Evolutionary conservation across 2,797 vertebrate genomes (phyloP), one percentile per base, ranked within the genome.

Genomic region (Clamator glandarius): DNA sequence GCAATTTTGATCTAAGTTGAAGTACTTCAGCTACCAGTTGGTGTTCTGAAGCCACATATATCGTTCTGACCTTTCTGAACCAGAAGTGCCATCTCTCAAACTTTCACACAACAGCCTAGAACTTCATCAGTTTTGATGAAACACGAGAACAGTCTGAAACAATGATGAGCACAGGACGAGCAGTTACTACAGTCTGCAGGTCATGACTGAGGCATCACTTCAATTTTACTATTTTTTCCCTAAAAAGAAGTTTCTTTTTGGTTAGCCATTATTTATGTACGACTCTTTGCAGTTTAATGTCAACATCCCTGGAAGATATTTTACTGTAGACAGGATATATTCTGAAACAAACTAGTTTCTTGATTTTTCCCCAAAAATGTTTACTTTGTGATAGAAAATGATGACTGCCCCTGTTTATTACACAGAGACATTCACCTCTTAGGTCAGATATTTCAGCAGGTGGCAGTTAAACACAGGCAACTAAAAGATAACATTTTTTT

Each of bases 1-100:
- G 64, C 42, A 46, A 6, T 1, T 23, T 0, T 3, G 5, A 35
- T 11, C 39, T 41, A 3, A 66, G 23, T 0, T 11, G 17, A 89
- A 67, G 42, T 8, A 51, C n/a, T 35, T 9, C 14, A 68, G 52
- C 5, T 31, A 67, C 3, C 31, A 10, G 14, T 3, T 86, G 44
- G 8, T 54, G 9, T 39, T 62, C 25, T 16, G 7, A 13, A 46
- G 14, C 33, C 7, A 55, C 77, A 69, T 4, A 72, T 0, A 13
- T 0, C 69, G 35, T 8, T 50, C n/a, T 5, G 8, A 1, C 10
- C 90, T 57, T 51, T 25, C 54, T 69, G 76, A 77, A 18, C 7
- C 42, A 63, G 46, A 39, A 39, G 39, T 39, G 39, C 15, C 46
- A 59, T 13, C 29, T 13, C 54, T 82, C 26, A 23, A 76, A 18